These are phyloP conservation scores for Lasioglossum baleicum DNA, from an alignment of 1,140 invertebrate species.

Conservation along the genomic window DNA sequence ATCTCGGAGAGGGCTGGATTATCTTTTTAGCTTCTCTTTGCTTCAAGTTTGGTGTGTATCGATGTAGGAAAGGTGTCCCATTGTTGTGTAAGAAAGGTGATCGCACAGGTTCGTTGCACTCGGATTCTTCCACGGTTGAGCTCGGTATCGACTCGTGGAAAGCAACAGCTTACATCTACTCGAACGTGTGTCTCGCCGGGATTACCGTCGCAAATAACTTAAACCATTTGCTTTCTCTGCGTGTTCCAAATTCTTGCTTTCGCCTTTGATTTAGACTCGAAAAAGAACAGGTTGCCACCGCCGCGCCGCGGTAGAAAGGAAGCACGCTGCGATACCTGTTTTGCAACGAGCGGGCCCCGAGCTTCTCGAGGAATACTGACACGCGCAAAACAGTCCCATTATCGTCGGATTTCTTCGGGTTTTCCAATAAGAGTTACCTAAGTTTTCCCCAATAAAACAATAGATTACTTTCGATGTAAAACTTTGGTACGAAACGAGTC, in stretches of 20 bases:
- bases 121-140: neutral
- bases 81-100: neutral
- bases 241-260: conserved; percentile 26
- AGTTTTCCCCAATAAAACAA: neutral
- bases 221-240: conserved; percentile 10
- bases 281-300: conserved; percentile 17
- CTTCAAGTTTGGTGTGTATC: too few relatives aligned
- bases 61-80: too few relatives aligned
- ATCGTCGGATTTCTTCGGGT: neutral
- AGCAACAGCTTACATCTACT: neutral
- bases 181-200: neutral
- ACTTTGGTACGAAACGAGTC: too few relatives aligned
- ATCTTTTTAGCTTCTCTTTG: too few relatives aligned
- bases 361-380: neutral
- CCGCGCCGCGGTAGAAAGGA: conserved; percentile 12
- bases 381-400: neutral
- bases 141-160: neutral
- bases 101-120: neutral
- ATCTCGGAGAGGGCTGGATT: too few relatives aligned
- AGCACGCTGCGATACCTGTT: conserved; percentile 18
- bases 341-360: neutral
- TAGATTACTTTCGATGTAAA: neutral
- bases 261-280: conserved; percentile 21
- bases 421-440: too few relatives aligned
- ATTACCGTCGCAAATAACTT: conserved; percentile 12